phyloP scores from a whole-genome alignment of 2,113 vertebrate species.

The Tragulus kanchil region DNA sequence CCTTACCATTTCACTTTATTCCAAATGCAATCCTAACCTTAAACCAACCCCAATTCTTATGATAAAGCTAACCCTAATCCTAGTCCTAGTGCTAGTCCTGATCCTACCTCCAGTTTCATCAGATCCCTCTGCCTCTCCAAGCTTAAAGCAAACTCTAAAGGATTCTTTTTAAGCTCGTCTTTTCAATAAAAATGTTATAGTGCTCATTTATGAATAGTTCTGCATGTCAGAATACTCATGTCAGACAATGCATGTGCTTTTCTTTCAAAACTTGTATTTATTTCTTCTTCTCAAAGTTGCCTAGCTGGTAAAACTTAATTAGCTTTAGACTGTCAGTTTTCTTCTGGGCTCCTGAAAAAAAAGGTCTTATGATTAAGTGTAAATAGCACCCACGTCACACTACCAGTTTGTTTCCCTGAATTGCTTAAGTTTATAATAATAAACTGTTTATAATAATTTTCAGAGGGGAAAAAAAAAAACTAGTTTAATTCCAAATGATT shows the following conservation, averaged over 20 bases:
- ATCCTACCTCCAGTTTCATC: too few species aligned
- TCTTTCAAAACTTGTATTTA: neutral
- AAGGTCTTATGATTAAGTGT: neutral
- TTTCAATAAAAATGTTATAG: neutral
- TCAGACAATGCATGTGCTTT: neutral
- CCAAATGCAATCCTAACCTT: too few species aligned
- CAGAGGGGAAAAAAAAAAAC: neutral
- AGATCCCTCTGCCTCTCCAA: too few species aligned
- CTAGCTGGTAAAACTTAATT: conserved; percentile 8
- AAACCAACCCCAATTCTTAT: too few species aligned
- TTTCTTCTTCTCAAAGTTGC: conserved; percentile 38
- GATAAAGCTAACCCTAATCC: too few species aligned
- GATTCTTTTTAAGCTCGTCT: neutral
- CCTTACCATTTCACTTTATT: too few species aligned
- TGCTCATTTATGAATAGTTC: neutral
- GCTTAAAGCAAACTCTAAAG: too few species aligned
- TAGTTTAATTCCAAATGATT: neutral
- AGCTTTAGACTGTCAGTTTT: neutral
- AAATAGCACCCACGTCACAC: neutral
- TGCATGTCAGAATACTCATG: neutral
- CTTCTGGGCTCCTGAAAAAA: neutral
- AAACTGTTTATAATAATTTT: neutral
- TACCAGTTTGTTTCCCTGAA: neutral
- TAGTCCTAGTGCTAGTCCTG: too few species aligned
- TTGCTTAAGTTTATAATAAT: neutral